Evolutionary conservation across 2,113 vertebrate genomes (phyloP).

Genomic region (Aphelocoma coerulescens): DNA sequence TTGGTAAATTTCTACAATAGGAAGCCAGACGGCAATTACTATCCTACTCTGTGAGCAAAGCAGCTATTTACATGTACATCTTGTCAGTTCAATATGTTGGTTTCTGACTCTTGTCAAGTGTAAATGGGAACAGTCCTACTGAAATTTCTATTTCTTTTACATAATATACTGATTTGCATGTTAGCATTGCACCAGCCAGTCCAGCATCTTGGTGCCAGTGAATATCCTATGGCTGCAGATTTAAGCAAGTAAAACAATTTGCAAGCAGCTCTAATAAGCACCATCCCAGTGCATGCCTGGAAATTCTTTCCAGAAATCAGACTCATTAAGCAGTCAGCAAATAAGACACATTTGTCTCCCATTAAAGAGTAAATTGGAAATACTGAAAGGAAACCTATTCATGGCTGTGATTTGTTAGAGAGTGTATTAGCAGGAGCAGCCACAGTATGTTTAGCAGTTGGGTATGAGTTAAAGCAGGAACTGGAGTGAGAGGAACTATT

Average conservation of each 20-base stretch:
- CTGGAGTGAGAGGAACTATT: constrained; percentile 14
- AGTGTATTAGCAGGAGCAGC: not conserved
- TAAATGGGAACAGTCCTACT: not conserved
- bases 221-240: not conserved
- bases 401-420: constrained; percentile 9
- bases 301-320: not conserved
- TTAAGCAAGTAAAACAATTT: not conserved
- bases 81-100: not conserved
- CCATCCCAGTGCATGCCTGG: not conserved
- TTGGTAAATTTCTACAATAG: not conserved
- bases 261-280: not conserved
- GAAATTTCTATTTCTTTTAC: not conserved
- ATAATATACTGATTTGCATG: not conserved
- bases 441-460: constrained; percentile 3
- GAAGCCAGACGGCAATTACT: not conserved
- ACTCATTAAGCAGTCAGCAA: constrained; percentile 9
- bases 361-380: constrained; percentile 22
- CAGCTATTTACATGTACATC: not conserved
- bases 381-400: not conserved
- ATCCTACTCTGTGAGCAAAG: not conserved
- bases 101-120: not conserved
- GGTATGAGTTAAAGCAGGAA: constrained; percentile 27
- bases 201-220: not conserved
- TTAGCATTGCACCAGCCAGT: not conserved
- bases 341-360: constrained; percentile 4